Conservation (phyloP, 2,113 vertebrate species). For the Telmatochromis bifrenatus region DNA sequence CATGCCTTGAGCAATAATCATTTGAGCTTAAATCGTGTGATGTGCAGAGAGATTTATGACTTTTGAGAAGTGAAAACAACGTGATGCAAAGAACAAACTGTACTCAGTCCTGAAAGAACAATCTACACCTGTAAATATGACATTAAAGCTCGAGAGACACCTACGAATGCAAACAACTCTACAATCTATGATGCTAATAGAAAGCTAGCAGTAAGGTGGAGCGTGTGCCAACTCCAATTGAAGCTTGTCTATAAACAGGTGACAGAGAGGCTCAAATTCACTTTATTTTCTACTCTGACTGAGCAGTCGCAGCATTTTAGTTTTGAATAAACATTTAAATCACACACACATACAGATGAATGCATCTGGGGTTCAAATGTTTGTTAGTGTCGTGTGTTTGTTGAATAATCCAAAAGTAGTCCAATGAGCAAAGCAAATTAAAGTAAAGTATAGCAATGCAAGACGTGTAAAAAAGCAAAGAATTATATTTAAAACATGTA, state of each 20-base stretch:
- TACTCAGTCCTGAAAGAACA: not conserved
- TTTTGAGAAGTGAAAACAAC: not conserved
- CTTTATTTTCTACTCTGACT: not conserved
- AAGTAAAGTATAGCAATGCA: not conserved
- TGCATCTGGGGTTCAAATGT: fast-evolving
- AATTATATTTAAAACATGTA: fast-evolving
- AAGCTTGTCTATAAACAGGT: fast-evolving
- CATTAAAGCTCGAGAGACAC: not conserved
- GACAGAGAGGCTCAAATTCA: not conserved
- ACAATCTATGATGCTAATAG: not conserved
- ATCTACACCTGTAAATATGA: not conserved
- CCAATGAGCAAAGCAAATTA: not conserved
- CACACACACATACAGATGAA: not conserved
- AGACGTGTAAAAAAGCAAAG: fast-evolving
- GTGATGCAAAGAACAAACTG: not conserved
- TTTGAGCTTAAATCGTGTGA: not conserved
- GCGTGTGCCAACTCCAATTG: fast-evolving
- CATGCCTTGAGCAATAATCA: fast-evolving
- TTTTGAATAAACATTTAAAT: not conserved
- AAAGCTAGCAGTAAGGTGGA: not conserved
- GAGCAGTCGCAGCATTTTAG: not conserved
- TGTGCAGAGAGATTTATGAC: fast-evolving
- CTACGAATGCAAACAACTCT: not conserved
- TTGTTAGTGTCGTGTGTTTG: not conserved
- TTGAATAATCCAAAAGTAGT: not conserved